phyloP scores from a whole-genome alignment of 2,113 vertebrate genomes.

The Bungarus multicinctus region DNA sequence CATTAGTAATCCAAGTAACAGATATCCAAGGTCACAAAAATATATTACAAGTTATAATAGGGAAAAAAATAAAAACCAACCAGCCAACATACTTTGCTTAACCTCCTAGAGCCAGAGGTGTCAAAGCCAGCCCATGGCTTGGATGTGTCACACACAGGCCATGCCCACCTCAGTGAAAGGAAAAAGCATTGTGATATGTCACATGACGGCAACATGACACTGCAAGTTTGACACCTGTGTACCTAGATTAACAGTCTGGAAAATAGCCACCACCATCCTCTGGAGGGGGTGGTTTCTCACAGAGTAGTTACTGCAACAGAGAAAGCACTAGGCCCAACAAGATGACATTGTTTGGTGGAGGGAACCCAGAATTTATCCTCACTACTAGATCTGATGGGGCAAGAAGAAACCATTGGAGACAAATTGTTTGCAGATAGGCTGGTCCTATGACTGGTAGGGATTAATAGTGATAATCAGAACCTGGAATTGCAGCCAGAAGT shows the following conservation, averaged over 20 bases:
- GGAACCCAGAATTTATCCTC: background rate
- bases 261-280: background rate
- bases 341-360: background rate
- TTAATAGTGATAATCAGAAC: background rate
- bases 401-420: background rate
- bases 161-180: too few relatives aligned
- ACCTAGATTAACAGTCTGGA: background rate
- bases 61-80: background rate
- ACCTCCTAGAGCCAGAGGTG: background rate
- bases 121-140: too few relatives aligned
- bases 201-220: too few relatives aligned
- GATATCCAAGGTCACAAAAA: background rate
- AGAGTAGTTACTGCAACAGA: background rate
- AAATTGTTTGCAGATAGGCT: background rate
- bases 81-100: background rate
- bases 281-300: background rate
- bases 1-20: background rate
- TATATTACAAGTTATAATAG: background rate
- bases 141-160: too few relatives aligned
- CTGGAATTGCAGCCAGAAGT: background rate
- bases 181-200: too few relatives aligned
- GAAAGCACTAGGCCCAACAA: background rate
- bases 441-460: background rate
- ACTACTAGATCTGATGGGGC: background rate
- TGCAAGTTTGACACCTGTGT: too few relatives aligned